A percentile compares a stretch with the other conserved stretches of the same genome.
phyloP scores from a whole-genome alignment of 2,888 invertebrate species.

The Eumerus sabulonum region DNA sequence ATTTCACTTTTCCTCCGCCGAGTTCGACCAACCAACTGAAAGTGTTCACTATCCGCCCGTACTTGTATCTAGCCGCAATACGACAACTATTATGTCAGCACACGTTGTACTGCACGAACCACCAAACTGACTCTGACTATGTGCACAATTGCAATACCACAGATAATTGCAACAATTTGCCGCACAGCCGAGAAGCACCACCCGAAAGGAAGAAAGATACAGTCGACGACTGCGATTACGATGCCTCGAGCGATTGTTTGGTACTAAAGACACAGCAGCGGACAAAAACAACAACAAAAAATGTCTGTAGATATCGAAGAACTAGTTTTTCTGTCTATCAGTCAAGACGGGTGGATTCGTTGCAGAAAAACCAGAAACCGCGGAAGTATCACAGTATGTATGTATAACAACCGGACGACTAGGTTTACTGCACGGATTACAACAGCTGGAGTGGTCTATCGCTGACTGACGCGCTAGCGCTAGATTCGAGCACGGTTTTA shows the following conservation, averaged over 20 bases:
- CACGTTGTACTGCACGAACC: conserved; percentile 43
- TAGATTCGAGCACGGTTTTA: conserved; percentile 13
- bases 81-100: conserved; percentile 46
- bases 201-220: conserved; percentile 54
- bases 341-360: conserved; percentile 32
- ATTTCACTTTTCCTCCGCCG: conserved; percentile 61
- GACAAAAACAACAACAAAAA: conserved; percentile 30
- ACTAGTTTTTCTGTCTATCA: conserved; percentile 37
- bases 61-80: conserved; percentile 55
- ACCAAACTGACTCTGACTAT: conserved; percentile 42
- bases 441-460: conserved; percentile 23
- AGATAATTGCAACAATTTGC: conserved; percentile 53
- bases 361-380: conserved; percentile 39
- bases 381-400: conserved; percentile 51
- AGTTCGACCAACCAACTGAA: conserved; percentile 56
- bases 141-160: conserved; percentile 55
- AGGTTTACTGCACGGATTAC: conserved; percentile 8
- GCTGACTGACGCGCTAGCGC: conserved; percentile 45
- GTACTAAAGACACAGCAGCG: too few species aligned
- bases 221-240: conserved; percentile 2
- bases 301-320: conserved; percentile 52
- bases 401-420: conserved; percentile 24
- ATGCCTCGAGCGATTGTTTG: neutral
- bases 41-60: conserved; percentile 20
- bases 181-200: conserved; percentile 38